Conservation (phyloP, 23 tunicate species). For the Ciona savignyi region DNA sequence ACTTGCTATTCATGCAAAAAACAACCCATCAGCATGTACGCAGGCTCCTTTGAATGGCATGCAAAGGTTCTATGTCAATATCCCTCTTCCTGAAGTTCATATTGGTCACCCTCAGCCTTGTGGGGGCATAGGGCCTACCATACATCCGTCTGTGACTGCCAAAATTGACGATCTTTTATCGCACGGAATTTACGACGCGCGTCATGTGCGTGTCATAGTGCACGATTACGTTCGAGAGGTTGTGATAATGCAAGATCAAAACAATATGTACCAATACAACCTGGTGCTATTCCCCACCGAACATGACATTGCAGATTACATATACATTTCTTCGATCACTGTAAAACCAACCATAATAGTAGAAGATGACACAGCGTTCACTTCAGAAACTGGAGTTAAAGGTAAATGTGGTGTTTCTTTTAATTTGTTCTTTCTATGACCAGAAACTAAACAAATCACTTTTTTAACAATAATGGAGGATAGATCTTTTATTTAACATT, state of each 20-base stretch:
- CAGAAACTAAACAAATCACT: too few species aligned
- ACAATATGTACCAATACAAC: constrained; percentile 5
- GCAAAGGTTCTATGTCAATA: constrained; percentile 38
- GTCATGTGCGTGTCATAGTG: constrained; percentile 45
- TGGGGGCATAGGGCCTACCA: constrained; percentile 43
- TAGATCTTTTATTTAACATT: too few species aligned
- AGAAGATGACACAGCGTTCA: constrained; percentile 24
- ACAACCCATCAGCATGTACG: background rate
- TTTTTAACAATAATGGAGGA: too few species aligned
- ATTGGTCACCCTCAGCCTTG: constrained; percentile 48
- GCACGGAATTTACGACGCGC: constrained; percentile 48
- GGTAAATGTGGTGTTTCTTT: too few species aligned
- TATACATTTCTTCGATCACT: constrained; percentile 55
- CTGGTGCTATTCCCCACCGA: constrained; percentile 38
- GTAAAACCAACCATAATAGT: constrained; percentile 48
- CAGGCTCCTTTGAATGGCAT: constrained; percentile 4
- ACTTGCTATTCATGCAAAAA: background rate
- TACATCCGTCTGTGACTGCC: constrained; percentile 34
- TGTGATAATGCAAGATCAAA: constrained; percentile 15
- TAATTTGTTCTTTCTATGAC: too few species aligned
- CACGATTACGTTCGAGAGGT: constrained; percentile 42
- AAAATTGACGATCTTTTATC: constrained; percentile 42
- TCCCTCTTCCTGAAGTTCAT: constrained; percentile 63
- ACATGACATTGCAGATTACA: constrained; percentile 50
- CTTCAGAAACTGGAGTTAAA: background rate